A percentile compares a stretch with the other conserved stretches of the same genome.
Evolutionary conservation across 2,888 invertebrate genomes (phyloP).

Genomic region (Deilephila elpenor): DNA sequence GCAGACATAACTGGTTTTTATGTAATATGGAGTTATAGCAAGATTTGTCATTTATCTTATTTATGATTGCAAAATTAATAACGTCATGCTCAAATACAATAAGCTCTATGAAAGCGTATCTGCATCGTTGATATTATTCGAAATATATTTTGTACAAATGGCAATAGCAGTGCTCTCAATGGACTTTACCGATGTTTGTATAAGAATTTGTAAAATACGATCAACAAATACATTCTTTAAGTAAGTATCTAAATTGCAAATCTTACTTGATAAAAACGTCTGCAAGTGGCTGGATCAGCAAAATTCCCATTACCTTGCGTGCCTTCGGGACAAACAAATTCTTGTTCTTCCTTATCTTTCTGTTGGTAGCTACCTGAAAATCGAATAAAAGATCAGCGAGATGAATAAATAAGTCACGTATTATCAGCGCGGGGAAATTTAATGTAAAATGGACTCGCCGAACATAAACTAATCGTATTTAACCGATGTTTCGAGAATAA

Average conservation of each 20-base stretch:
- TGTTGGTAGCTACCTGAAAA: conserved; percentile 74
- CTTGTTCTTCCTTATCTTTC: conserved; percentile 85
- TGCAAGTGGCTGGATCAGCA: conserved; percentile 94
- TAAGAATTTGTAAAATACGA: conserved; percentile 19
- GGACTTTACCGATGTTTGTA: background rate
- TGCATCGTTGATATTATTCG: too few relatives aligned
- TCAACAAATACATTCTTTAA: conserved; percentile 24
- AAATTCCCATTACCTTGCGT: conserved; percentile 92
- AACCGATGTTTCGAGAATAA: background rate
- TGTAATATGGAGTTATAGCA: background rate
- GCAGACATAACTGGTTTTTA: background rate
- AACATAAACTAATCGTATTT: conserved; percentile 6
- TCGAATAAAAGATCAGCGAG: conserved; percentile 29
- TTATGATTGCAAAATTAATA: background rate
- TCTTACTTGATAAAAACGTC: conserved; percentile 94
- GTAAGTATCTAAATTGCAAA: conserved; percentile 33
- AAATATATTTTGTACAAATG: background rate
- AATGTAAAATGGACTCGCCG: background rate
- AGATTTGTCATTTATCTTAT: background rate
- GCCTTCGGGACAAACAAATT: conserved; percentile 92
- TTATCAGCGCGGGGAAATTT: conserved; percentile 12
- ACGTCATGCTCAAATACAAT: background rate
- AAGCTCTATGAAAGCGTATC: too few relatives aligned
- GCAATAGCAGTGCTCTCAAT: background rate
- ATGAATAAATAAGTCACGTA: conserved; percentile 25